Conservation (phyloP, 2,797 vertebrate species). For the Chloroceryle inda region DNA sequence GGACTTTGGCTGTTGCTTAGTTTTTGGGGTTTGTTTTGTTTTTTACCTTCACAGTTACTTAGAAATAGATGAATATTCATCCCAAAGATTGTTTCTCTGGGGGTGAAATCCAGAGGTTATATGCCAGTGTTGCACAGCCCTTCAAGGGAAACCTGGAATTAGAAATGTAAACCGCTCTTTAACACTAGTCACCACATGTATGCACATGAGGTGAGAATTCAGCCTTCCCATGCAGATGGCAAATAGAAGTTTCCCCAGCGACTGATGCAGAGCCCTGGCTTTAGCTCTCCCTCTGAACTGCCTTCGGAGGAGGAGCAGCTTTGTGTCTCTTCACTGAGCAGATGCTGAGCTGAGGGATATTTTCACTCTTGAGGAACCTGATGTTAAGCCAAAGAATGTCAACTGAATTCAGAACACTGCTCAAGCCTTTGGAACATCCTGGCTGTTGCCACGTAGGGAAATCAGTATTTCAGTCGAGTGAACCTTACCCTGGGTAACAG, state of each 20-base stretch:
- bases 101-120: not conserved
- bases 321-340: not conserved
- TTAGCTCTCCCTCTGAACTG: not conserved
- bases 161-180: not conserved
- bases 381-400: not conserved
- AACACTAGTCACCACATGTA: rapidly evolving
- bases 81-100: not conserved
- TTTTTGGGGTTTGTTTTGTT: not conserved
- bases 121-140: not conserved
- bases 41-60: not conserved
- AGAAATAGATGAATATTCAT: rapidly evolving
- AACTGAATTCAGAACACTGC: not conserved
- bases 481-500: not conserved
- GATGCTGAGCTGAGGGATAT: not conserved
- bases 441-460: rapidly evolving
- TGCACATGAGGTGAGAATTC: not conserved
- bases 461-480: not conserved
- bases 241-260: not conserved
- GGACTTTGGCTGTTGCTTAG: not conserved
- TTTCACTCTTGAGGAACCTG: not conserved
- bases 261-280: not conserved
- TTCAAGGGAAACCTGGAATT: not conserved
- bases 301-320: not conserved
- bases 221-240: rapidly evolving
- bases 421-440: not conserved